phyloP scores from a whole-genome alignment of 2,113 vertebrate genomes.

The Sterna hirundo region DNA sequence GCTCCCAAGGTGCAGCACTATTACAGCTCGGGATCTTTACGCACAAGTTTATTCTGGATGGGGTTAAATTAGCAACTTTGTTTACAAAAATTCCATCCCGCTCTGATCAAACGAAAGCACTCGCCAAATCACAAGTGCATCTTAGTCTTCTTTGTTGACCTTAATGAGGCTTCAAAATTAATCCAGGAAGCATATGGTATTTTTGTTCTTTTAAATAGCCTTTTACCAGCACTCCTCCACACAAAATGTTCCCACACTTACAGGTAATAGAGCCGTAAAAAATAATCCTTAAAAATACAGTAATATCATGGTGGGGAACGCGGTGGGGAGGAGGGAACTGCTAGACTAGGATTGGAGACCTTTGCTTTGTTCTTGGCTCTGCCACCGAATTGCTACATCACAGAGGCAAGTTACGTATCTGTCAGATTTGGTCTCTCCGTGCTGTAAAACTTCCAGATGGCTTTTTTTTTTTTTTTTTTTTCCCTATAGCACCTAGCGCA shows the following conservation, averaged over 20 bases:
- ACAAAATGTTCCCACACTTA: constrained; percentile 67
- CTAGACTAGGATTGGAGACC: not conserved
- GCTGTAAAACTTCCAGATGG: not conserved
- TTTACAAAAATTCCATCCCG: constrained; percentile 70
- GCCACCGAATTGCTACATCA: not conserved
- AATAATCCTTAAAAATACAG: constrained; percentile 4
- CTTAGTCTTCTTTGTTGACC: constrained; percentile 71
- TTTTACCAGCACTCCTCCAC: constrained; percentile 70
- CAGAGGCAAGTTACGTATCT: not conserved
- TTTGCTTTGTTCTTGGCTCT: not conserved
- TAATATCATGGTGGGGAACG: not conserved
- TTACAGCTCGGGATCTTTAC: constrained; percentile 63
- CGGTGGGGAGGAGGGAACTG: not conserved
- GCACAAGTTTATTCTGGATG: constrained; percentile 64
- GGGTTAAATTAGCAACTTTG: constrained; percentile 69
- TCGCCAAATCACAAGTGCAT: constrained; percentile 68
- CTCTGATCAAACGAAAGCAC: constrained; percentile 68
- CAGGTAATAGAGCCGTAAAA: constrained; percentile 60
- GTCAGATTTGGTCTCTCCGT: not conserved
- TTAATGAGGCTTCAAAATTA: constrained; percentile 77
- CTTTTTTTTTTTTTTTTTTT: not conserved
- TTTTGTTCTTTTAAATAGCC: constrained; percentile 75
- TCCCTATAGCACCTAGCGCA: not conserved
- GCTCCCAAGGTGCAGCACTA: constrained; percentile 47
- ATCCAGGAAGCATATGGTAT: constrained; percentile 75